Evolutionary conservation across 2,888 invertebrate genomes (phyloP).

Genomic region (Amphipyra berbera): DNA sequence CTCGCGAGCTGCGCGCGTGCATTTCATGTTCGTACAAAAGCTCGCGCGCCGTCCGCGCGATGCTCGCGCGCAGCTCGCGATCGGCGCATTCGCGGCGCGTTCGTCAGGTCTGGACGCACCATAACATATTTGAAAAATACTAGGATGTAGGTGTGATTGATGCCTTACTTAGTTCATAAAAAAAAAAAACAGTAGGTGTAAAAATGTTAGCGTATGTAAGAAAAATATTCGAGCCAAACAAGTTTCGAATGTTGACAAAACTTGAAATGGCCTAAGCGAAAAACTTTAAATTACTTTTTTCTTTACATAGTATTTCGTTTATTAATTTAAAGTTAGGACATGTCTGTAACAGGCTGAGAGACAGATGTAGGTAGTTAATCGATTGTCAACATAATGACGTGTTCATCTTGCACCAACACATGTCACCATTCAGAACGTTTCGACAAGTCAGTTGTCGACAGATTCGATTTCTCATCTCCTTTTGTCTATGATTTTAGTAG

Average conservation of each 20-base stretch:
- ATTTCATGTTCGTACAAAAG: no score
- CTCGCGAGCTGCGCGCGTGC: no score
- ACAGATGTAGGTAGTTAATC: no score
- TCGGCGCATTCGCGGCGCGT: no score
- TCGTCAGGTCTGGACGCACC: no score
- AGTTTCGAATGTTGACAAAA: slow-evolving; percentile 38
- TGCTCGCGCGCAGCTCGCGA: no score
- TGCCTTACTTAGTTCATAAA: slow-evolving; percentile 2
- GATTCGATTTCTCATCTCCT: no score
- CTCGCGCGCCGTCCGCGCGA: no score
- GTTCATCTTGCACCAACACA: no score
- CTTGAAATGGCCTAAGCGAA: slow-evolving; percentile 37
- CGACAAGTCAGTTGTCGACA: no score
- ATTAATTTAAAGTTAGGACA: slow-evolving; percentile 42
- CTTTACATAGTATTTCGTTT: slow-evolving; percentile 41
- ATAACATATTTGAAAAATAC: neutral
- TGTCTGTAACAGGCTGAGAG: slow-evolving; percentile 6
- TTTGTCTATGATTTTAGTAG: no score
- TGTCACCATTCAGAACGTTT: no score
- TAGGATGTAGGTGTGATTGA: neutral
- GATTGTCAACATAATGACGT: neutral
- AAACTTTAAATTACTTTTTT: slow-evolving; percentile 52
- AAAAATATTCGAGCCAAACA: slow-evolving; percentile 37
- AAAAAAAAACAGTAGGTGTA: slow-evolving; percentile 28
- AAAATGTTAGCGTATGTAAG: slow-evolving; percentile 22